Base-by-base conservation (phyloP, 2,888 invertebrate species). In the Hydrotaea cyrtoneurina region DNA sequence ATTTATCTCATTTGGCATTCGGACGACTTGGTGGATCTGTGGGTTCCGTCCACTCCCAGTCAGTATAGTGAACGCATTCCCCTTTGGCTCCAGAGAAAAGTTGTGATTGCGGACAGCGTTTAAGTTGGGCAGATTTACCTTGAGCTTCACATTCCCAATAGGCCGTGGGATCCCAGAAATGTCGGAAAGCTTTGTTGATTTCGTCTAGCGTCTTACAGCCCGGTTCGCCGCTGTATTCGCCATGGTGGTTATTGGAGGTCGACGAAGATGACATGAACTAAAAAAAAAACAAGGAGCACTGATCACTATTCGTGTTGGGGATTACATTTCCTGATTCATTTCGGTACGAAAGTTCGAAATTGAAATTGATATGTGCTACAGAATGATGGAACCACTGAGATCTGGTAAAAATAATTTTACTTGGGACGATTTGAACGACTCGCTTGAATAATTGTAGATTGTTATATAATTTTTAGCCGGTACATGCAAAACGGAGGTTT, bases 81-180 rank as follows among this genome's bases (percentile, higher is more conserved):
- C 88, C 88, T 71, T 88, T 80, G 19, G 89, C 88, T 78, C 90
- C 91, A 71, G 88, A 89, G 66, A 88, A 91, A 7, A 91, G 82
- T 76, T 90, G 87, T 0, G 90, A 87, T 50, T 87, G 78, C 5
- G 88, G 88, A 74, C 91, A 91, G 50, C 87, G 90, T 50, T 87
- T 87, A 4, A 88, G 86, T 21, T 87, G 86, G 0, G 91, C 91
- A 0, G 88, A 87, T 15, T 87, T 87, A 0, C 88, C 89, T 76
- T 89, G 88, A 83, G 84, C 87, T 0, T 89, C 89, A 83, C 91
- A 91, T 75, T 89, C 86, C 91, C 91, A 91, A 78, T 89, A 91
- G 0, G 89, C 87, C 8, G 91, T 91, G 39, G 91, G 91, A 86
- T 91, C 91, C 90, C 91, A 90, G 86, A 89, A 90, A 72, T 91